These are phyloP conservation scores for Anableps anableps DNA, from an alignment of 2,797 vertebrate species.

Conservation along the genomic window DNA sequence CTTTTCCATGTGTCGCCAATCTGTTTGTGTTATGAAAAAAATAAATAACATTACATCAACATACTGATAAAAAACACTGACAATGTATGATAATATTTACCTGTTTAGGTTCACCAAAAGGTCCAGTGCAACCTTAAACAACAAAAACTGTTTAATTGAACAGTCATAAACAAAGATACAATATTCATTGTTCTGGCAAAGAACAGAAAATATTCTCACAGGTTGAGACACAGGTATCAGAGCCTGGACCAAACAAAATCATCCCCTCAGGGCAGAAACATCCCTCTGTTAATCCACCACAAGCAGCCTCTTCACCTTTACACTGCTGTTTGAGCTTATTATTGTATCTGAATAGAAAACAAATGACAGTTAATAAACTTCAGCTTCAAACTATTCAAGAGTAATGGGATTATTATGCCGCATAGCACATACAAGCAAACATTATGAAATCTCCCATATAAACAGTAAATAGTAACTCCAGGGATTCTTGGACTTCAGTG, in stretches of 20 bases:
- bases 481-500: neutral
- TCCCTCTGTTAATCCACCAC: conserved; percentile 72
- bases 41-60: neutral
- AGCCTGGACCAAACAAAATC: conserved; percentile 71
- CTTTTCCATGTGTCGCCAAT: conserved; percentile 83
- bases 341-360: conserved; percentile 70
- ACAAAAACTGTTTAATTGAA: conserved; percentile 11
- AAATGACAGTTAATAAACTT: neutral
- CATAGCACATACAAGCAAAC: neutral
- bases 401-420: neutral
- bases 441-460: neutral
- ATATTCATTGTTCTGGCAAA: neutral
- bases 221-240: conserved; percentile 74
- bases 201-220: conserved; percentile 74
- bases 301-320: neutral
- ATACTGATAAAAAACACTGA: neutral
- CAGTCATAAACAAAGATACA: neutral
- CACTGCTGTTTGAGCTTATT: conserved; percentile 31
- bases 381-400: neutral
- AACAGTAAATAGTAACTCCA: neutral
- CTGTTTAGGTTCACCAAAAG: conserved; percentile 79
- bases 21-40: conserved; percentile 64
- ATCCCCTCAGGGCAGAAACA: conserved; percentile 84
- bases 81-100: conserved; percentile 59
- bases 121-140: conserved; percentile 83